Conservation (phyloP, 2,113 vertebrate genomes). For the Megalops atlanticus region DNA sequence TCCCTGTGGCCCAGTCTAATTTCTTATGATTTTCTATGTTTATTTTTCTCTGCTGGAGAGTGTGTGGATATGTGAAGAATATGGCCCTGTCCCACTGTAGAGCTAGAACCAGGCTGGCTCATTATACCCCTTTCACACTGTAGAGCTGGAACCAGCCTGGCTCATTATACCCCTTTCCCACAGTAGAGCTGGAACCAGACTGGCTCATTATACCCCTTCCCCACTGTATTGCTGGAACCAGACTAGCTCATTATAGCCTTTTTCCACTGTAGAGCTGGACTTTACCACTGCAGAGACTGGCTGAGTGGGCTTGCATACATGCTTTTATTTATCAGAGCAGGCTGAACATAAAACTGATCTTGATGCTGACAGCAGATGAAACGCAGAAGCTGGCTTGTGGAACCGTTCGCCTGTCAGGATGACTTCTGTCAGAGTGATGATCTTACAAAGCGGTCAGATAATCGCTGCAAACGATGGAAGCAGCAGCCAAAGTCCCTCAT, state of each 20-base stretch:
- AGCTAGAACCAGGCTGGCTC: background rate
- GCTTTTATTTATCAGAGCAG: background rate
- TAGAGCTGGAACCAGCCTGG: background rate
- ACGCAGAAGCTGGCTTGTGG: background rate
- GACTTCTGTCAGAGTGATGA: background rate
- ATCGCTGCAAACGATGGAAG: background rate
- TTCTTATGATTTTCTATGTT: too few species aligned
- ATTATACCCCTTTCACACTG: background rate
- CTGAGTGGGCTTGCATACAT: background rate
- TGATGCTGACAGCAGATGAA: background rate
- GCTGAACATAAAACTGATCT: background rate
- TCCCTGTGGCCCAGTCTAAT: conserved; percentile 34
- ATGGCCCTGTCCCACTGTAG: background rate
- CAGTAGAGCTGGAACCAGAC: background rate
- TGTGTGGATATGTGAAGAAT: conserved; percentile 28
- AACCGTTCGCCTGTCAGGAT: background rate
- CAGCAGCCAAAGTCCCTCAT: background rate
- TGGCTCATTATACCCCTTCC: background rate
- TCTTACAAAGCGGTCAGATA: background rate
- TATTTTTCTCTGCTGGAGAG: conserved; percentile 9
- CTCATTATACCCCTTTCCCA: background rate
- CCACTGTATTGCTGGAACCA: too few species aligned
- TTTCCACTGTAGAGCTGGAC: background rate
- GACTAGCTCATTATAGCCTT: background rate
- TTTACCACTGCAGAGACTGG: too few species aligned